Percentiles rank a stretch among this genome's conserved stretches.
phyloP scores from a whole-genome alignment of 2,888 invertebrate genomes.

The Nowickia ferox region DNA sequence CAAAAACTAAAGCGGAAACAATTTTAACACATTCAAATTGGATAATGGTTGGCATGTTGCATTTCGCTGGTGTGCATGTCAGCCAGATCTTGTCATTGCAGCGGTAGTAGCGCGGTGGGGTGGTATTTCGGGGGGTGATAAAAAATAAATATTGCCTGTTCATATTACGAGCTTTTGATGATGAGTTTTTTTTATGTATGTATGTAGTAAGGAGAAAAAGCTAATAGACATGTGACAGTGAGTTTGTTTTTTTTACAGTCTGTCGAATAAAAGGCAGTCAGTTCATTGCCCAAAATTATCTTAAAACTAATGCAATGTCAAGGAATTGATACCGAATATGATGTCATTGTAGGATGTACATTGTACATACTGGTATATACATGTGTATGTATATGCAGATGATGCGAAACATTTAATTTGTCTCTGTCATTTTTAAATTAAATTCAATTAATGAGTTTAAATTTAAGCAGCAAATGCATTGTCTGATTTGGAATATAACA shows the following conservation, averaged over 20 bases:
- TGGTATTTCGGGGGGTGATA: conserved; percentile 12
- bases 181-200: background rate
- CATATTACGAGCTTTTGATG: background rate
- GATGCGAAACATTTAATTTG: too few relatives aligned
- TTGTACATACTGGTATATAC: too few relatives aligned
- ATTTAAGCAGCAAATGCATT: too few relatives aligned
- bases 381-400: too few relatives aligned
- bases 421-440: too few relatives aligned
- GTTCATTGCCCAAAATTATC: conserved; percentile 19
- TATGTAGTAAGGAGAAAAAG: background rate
- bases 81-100: background rate
- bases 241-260: background rate
- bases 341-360: conserved; percentile 7
- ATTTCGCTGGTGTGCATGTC: conserved; percentile 25
- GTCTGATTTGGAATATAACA: too few relatives aligned
- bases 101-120: background rate
- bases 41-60: conserved; percentile 50
- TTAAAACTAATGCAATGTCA: background rate
- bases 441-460: too few relatives aligned
- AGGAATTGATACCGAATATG: conserved; percentile 5
- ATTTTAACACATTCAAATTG: conserved; percentile 64
- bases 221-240: conserved; percentile 14
- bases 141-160: background rate
- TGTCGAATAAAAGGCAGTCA: conserved; percentile 17
- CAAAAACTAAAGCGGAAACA: conserved; percentile 62